Conservation (phyloP, 2,113 vertebrate species). For the Melospiza georgiana region DNA sequence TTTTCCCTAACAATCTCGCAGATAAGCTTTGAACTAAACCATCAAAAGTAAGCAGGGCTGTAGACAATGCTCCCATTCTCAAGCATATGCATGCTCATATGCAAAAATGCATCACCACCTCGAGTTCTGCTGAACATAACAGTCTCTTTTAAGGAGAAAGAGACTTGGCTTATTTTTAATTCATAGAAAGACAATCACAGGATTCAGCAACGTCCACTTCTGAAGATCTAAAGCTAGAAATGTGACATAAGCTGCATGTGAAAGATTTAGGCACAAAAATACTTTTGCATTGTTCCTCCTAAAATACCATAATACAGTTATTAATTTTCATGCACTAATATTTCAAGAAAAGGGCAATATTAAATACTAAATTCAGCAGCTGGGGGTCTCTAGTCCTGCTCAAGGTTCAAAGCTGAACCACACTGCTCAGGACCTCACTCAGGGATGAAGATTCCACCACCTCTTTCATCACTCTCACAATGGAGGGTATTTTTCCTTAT, state of each 20-base stretch:
- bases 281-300: background rate
- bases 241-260: background rate
- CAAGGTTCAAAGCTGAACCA: background rate
- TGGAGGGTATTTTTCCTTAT: background rate
- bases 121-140: conserved; percentile 1
- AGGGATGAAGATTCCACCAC: background rate
- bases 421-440: accelerated
- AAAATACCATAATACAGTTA: background rate
- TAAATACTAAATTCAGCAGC: background rate
- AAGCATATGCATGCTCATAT: background rate
- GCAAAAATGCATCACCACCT: conserved; percentile 37
- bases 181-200: background rate
- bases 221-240: background rate
- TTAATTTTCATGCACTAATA: background rate
- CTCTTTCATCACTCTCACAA: background rate
- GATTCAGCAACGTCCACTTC: background rate
- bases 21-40: background rate
- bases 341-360: background rate
- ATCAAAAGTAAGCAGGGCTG: background rate
- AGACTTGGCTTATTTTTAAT: conserved; percentile 21
- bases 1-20: background rate
- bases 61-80: conserved; percentile 23
- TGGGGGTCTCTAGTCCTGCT: background rate
- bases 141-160: background rate
- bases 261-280: background rate